Evolutionary conservation across 1,140 invertebrate genomes (phyloP), one percentile per base, ranked within the genome.

Genomic region (Cecropterus lyciades): DNA sequence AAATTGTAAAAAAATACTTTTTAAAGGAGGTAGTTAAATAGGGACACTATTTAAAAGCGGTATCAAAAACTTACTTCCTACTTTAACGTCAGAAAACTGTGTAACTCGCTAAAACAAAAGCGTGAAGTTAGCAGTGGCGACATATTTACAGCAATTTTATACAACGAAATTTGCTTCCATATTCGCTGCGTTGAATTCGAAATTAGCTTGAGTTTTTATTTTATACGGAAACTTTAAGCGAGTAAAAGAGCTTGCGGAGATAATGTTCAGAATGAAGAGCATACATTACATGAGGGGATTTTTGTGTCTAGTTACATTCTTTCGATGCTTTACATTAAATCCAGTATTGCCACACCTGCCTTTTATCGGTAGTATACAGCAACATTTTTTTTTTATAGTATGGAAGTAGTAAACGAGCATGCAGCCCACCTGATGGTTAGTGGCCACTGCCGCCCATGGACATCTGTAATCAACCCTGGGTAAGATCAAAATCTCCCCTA

Each of bases 81-180:
- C 20, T 63, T 20, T 52, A 48, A 63, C 60, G 30, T 27, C 48
- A 15, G 30, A 27, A 51, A 60, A n/a, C 37, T 63, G 13, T 40
- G n/a, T 13, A 49, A 20, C 57, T 49, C 27, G 14, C 56, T 59
- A 16, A 63, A 51, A 63, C 59, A 63, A 63, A 42, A 63, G 46
- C 33, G 30, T 51, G 59, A 62, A 62, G 45, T 62, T 62, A 15
- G 16, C 46, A 42, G 52, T 15, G 33, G 37, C 8, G 59, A 62
- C 59, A 51, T 62, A 62, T 62, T 62, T 62, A 62, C 46, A 51
- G 30, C 59, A 51, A 51, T 62, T 62, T 62, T 37, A 62, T 62
- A 51, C 59, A 40, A 51, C 59, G 30, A 62, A 51, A 62, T 62
- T 62, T 62, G 57, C 57, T 37, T 51, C 57, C 57, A 62, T 62